Evolutionary conservation across 2,113 vertebrate genomes (phyloP).

Genomic region (Hepsetus odoe): DNA sequence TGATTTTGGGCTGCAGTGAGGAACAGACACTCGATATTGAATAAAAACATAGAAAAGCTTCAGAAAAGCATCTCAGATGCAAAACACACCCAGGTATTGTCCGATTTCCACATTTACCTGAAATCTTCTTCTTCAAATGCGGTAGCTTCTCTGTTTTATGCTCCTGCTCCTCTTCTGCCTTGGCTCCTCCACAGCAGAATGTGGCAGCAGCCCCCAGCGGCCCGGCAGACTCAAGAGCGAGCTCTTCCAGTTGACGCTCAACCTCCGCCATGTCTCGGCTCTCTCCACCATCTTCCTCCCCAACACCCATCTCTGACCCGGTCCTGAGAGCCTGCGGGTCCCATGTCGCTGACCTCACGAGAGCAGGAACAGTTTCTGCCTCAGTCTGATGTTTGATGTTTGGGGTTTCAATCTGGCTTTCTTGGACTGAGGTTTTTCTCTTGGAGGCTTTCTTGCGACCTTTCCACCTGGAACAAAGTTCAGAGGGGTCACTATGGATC

Average conservation of each 20-base stretch:
- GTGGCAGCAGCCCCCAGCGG: constrained; percentile 65
- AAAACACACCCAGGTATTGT: not conserved
- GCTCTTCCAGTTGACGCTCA: constrained; percentile 61
- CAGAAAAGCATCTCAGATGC: too few relatives aligned
- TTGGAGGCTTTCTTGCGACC: constrained; percentile 65
- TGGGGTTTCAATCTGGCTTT: constrained; percentile 5
- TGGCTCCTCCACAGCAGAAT: constrained; percentile 72
- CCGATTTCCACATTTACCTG: constrained; percentile 52
- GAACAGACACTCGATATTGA: too few relatives aligned
- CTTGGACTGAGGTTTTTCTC: constrained; percentile 48
- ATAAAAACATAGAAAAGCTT: too few relatives aligned
- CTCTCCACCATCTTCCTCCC: constrained; percentile 53
- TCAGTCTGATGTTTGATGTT: constrained; percentile 27
- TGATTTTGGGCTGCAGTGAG: too few relatives aligned
- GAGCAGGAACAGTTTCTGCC: constrained; percentile 35
- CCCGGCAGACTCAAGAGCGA: constrained; percentile 53
- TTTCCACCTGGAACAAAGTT: constrained; percentile 62
- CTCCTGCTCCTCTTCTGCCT: constrained; percentile 24
- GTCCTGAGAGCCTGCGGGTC: constrained; percentile 46
- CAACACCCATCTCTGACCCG: constrained; percentile 30
- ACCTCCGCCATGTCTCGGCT: constrained; percentile 61
- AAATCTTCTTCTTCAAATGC: constrained; percentile 39
- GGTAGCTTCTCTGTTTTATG: constrained; percentile 22
- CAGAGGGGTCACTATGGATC: not conserved
- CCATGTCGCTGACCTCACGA: constrained; percentile 34